phyloP scores from a whole-genome alignment of 2,797 vertebrate genomes.

The Pelodytes ibericus region DNA sequence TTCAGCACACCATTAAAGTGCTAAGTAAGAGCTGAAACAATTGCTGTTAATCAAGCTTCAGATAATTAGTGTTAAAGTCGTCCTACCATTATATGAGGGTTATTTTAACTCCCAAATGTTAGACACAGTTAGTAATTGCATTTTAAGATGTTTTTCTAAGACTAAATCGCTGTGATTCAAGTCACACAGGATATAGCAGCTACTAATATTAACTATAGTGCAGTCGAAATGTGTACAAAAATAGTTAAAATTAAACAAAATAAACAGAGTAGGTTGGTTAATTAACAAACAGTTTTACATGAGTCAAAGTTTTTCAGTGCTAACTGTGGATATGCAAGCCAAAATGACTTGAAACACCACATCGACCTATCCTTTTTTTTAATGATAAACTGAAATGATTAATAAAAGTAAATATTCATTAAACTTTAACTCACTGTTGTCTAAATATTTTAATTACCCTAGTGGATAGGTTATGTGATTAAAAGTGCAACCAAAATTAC shows the following conservation, averaged over 20 bases:
- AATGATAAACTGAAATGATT: no score
- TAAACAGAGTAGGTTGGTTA: neutral
- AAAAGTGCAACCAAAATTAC: no score
- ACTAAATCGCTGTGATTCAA: neutral
- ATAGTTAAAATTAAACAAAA: neutral
- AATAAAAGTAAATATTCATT: no score
- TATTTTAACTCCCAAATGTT: neutral
- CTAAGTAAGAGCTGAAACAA: neutral
- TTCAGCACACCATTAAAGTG: neutral
- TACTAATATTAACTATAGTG: neutral
- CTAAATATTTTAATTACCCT: no score
- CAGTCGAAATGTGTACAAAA: neutral
- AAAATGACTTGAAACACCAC: no score
- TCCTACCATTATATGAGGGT: neutral
- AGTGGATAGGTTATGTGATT: no score
- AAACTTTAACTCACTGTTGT: no score
- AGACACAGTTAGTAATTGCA: neutral
- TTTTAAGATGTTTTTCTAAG: neutral
- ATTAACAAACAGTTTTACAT: neutral
- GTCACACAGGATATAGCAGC: neutral
- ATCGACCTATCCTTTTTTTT: no score
- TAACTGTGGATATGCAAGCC: no score
- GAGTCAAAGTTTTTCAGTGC: no score
- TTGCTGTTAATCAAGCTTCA: constrained; percentile 5
- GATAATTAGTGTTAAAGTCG: constrained; percentile 6